Evolutionary conservation across 1,140 invertebrate genomes (phyloP).

Genomic region (Campoletis sonorensis): DNA sequence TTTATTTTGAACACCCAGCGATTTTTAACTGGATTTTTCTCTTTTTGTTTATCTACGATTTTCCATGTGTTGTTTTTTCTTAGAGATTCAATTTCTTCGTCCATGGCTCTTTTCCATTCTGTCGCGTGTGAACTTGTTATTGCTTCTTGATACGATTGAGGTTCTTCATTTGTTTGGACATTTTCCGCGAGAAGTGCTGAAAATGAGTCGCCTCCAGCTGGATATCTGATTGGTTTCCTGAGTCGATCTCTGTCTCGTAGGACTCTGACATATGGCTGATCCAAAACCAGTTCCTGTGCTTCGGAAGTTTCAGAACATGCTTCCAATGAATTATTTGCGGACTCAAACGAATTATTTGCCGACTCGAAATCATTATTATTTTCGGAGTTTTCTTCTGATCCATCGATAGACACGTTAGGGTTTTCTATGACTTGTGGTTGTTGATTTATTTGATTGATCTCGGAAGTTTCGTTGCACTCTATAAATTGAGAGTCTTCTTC

Average conservation of each 20-base stretch:
- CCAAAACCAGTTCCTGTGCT: not conserved
- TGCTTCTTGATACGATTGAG: not conserved
- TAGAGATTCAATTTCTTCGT: constrained; percentile 63
- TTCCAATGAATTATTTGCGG: no score
- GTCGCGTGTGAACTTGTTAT: constrained; percentile 43
- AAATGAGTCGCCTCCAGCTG: not conserved
- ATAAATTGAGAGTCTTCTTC: not conserved
- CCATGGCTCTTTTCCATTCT: constrained; percentile 65
- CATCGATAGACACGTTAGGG: no score
- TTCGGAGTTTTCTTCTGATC: no score
- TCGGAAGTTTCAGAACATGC: not conserved
- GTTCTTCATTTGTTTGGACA: not conserved
- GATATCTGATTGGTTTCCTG: not conserved
- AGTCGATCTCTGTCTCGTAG: not conserved
- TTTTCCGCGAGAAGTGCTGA: not conserved
- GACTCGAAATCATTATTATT: no score
- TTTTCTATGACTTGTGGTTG: no score
- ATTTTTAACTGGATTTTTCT: not conserved
- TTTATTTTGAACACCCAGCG: not conserved
- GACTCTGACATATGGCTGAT: no score
- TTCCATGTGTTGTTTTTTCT: constrained; percentile 65
- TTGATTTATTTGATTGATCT: not conserved
- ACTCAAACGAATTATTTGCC: no score
- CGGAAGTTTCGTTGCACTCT: not conserved
- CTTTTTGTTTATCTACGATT: constrained; percentile 11